These are phyloP conservation scores for Elaphurus davidianus DNA, from an alignment of 2,113 vertebrate species.

Conservation along the genomic window DNA sequence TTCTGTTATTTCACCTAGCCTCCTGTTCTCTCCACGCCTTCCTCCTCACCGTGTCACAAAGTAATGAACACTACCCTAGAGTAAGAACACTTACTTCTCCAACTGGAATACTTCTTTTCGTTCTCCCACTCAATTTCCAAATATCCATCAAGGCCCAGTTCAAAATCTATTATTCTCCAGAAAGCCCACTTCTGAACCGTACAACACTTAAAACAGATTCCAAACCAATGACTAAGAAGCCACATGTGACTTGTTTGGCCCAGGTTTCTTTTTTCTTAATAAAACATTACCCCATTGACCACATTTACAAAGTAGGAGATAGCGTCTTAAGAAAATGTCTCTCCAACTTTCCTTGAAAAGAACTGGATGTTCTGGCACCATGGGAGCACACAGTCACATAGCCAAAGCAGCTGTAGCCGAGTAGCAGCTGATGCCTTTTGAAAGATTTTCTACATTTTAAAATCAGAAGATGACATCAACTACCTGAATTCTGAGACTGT, in stretches of 20 bases:
- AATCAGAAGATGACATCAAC: not conserved
- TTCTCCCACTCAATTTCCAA: not conserved
- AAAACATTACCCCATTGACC: not conserved
- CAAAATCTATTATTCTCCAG: not conserved
- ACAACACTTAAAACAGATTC: not conserved
- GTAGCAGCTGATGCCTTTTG: not conserved
- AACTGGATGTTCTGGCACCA: not conserved
- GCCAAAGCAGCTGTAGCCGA: not conserved
- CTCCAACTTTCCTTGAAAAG: constrained; percentile 3
- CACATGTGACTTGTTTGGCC: not conserved
- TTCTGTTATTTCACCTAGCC: not conserved
- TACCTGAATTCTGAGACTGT: not conserved
- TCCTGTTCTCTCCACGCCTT: not conserved
- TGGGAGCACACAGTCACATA: not conserved
- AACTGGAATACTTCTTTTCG: not conserved
- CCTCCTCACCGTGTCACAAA: not conserved
- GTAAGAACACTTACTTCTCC: not conserved
- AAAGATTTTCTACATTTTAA: not conserved
- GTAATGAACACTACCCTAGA: not conserved
- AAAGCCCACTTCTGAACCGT: not conserved
- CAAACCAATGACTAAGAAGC: not conserved
- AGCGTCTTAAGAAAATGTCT: not conserved
- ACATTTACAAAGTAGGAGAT: not conserved
- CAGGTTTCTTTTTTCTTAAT: not conserved
- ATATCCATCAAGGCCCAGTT: not conserved